A percentile compares a stretch with the other conserved stretches of the same genome.
phyloP scores from a whole-genome alignment of 2,888 invertebrate species.

The Lepeophtheirus nordmannii region DNA sequence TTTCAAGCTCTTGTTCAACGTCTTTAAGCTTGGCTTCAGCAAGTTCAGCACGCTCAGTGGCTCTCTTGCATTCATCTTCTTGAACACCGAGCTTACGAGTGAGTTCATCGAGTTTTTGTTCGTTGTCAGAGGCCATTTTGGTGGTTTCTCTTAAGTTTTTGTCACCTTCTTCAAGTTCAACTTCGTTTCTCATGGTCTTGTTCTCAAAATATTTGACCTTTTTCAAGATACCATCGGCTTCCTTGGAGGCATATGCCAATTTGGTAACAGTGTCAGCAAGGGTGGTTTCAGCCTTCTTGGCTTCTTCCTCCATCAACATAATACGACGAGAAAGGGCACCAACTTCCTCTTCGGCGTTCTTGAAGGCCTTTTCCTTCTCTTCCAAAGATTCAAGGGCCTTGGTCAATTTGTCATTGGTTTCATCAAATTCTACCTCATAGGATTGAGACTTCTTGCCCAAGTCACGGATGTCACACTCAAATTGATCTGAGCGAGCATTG shows the following conservation, averaged over 20 bases:
- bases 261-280: conserved; percentile 25
- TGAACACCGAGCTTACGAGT: conserved; percentile 23
- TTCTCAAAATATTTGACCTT: conserved; percentile 24
- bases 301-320: conserved; percentile 25
- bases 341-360: conserved; percentile 24
- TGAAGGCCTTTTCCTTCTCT: conserved; percentile 25
- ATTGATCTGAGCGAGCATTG: conserved; percentile 12
- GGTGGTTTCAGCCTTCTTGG: conserved; percentile 23
- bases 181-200: conserved; percentile 24
- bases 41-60: conserved; percentile 23
- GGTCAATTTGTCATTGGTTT: conserved; percentile 24
- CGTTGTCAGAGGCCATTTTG: conserved; percentile 25
- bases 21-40: conserved; percentile 24
- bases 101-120: conserved; percentile 24
- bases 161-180: conserved; percentile 24
- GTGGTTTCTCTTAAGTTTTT: conserved; percentile 23
- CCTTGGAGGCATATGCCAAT: conserved; percentile 23
- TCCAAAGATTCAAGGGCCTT: conserved; percentile 22
- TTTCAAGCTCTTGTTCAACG: conserved; percentile 23
- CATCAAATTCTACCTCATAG: conserved; percentile 24
- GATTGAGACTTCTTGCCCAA: conserved; percentile 20
- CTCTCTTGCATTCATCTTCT: conserved; percentile 24
- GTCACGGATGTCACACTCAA: conserved; percentile 24
- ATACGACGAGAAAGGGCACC: conserved; percentile 20
- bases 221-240: conserved; percentile 24